These are phyloP conservation scores for Calonectris borealis DNA, from an alignment of 2,113 vertebrate species.

Conservation along the genomic window DNA sequence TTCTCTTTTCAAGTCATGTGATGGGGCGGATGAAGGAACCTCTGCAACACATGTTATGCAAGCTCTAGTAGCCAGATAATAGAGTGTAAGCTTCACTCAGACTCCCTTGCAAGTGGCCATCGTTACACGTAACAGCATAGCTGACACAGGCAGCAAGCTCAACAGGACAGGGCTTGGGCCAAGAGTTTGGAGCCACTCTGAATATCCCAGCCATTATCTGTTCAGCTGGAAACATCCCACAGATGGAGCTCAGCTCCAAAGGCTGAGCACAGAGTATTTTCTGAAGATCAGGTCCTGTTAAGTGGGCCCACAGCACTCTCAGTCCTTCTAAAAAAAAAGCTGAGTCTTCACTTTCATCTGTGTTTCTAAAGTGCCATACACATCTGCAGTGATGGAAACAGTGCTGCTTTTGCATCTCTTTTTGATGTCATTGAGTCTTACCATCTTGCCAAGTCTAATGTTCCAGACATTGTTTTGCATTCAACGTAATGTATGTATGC, in stretches of 20 bases:
- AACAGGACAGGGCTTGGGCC: not conserved
- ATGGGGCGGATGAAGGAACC: not conserved
- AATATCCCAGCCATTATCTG: not conserved
- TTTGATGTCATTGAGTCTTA: not conserved
- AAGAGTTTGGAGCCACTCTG: not conserved
- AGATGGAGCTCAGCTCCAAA: not conserved
- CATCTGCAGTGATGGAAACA: not conserved
- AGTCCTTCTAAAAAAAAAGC: not conserved
- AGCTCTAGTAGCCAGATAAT: not conserved
- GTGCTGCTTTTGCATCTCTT: not conserved
- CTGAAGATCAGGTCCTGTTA: not conserved
- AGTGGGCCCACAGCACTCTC: not conserved
- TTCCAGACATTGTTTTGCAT: not conserved
- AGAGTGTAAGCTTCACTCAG: not conserved
- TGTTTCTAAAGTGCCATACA: not conserved
- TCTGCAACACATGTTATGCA: fast-evolving
- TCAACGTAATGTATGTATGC: not conserved
- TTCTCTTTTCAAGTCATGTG: not conserved
- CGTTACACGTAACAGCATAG: not conserved
- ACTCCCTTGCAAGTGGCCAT: no score
- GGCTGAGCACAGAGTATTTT: not conserved
- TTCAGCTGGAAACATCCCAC: not conserved
- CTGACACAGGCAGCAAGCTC: not conserved
- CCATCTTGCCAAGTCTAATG: not conserved
- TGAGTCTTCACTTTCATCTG: not conserved